Evolutionary conservation across 2,888 invertebrate genomes (phyloP).

Genomic region (Mythimna pallens): DNA sequence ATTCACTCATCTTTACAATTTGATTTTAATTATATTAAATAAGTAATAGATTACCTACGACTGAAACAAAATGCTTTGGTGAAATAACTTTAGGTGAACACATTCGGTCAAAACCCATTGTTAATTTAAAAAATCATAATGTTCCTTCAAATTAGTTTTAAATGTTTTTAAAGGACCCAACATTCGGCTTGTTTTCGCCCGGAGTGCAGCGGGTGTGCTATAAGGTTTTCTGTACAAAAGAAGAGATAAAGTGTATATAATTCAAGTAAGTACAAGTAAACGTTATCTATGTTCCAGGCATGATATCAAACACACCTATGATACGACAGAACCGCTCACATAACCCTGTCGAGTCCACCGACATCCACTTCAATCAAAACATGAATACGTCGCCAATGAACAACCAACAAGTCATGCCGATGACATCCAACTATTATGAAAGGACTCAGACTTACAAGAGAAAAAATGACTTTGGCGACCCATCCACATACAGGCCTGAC

Average conservation of each 20-base stretch:
- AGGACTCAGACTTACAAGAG: conserved; percentile 81
- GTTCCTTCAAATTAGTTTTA: too few relatives aligned
- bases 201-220: background rate
- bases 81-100: background rate
- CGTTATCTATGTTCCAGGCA: conserved; percentile 74
- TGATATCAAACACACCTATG: conserved; percentile 81
- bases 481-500: conserved; percentile 81
- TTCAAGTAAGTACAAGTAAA: background rate
- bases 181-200: background rate
- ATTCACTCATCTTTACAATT: background rate
- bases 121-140: background rate
- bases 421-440: conserved; percentile 83
- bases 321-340: conserved; percentile 81
- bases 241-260: background rate
- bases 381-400: conserved; percentile 73
- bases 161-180: too few relatives aligned
- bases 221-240: background rate
- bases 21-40: background rate
- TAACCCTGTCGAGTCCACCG: conserved; percentile 84
- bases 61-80: background rate
- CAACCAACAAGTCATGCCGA: conserved; percentile 79
- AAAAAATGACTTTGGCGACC: conserved; percentile 85
- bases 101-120: background rate
- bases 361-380: conserved; percentile 82
- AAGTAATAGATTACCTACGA: background rate